Percentiles rank a stretch among this genome's conserved stretches.
Evolutionary conservation across 2,797 vertebrate genomes (phyloP).

Genomic region (Eutrigla gurnardus): DNA sequence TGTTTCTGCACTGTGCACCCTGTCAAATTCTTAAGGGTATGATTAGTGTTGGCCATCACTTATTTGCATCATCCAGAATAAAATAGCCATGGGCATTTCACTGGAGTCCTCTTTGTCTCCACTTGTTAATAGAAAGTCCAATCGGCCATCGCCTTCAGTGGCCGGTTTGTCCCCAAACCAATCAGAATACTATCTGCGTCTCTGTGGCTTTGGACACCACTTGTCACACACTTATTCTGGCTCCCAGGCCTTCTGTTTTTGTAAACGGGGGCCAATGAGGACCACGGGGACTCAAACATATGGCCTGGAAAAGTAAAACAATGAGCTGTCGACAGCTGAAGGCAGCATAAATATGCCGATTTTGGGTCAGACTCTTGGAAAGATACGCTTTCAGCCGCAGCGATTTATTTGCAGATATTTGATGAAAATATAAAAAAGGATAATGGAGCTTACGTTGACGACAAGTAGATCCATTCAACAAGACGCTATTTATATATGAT

Average conservation of each 20-base stretch:
- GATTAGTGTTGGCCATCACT: neutral
- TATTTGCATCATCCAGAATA: constrained; percentile 3
- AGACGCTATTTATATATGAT: neutral
- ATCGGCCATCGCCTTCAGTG: neutral
- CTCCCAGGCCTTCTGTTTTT: neutral
- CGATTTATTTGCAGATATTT: neutral
- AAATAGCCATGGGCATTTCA: neutral
- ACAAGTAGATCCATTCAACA: neutral
- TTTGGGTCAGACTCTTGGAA: constrained; percentile 11
- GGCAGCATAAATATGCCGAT: constrained; percentile 4
- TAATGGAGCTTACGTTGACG: neutral
- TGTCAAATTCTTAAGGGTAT: neutral
- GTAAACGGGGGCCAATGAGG: constrained; percentile 12
- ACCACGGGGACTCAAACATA: neutral
- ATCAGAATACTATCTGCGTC: neutral
- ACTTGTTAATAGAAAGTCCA: neutral
- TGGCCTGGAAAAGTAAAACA: constrained; percentile 28
- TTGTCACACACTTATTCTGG: neutral
- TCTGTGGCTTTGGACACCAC: neutral
- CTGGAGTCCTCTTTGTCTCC: neutral
- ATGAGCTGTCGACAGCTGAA: constrained; percentile 23
- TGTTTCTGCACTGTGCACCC: neutral
- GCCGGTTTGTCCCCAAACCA: neutral
- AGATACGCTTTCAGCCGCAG: neutral
- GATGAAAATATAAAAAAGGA: neutral